These are phyloP conservation scores for Drosophila nikananu DNA, from an alignment of 1,140 invertebrate genomes.

Conservation along the genomic window DNA sequence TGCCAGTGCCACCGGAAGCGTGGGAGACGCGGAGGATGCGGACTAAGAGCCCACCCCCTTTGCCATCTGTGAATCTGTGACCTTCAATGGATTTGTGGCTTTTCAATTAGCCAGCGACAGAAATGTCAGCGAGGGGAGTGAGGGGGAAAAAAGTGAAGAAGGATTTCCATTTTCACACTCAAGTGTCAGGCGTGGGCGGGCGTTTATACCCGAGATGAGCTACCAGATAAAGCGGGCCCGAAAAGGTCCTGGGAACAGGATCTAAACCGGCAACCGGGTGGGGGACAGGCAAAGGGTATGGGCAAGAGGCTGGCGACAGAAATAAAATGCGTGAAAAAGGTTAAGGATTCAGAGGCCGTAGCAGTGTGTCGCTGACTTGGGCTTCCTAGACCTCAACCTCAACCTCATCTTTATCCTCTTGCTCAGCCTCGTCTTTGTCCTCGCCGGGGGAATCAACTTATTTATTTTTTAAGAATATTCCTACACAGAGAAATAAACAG, in stretches of 20 bases:
- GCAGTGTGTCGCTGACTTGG: background rate
- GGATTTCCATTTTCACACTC: conserved; percentile 41
- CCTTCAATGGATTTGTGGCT: conserved; percentile 36
- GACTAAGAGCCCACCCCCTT: background rate
- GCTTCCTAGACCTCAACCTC: background rate
- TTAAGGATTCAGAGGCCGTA: conserved; percentile 6
- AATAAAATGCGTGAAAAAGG: conserved; percentile 42
- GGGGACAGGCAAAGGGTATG: background rate
- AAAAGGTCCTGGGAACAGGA: conserved; percentile 11
- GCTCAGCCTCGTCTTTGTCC: background rate
- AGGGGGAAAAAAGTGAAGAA: conserved; percentile 13
- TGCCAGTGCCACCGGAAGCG: background rate
- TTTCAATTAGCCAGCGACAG: conserved; percentile 38
- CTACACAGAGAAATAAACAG: background rate
- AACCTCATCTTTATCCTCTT: too few relatives aligned
- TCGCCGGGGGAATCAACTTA: conserved; percentile 14
- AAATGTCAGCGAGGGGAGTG: conserved; percentile 9
- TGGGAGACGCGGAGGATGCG: background rate
- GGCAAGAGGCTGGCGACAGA: background rate
- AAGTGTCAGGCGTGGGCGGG: conserved; percentile 22
- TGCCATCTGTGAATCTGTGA: background rate
- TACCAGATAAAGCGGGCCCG: conserved; percentile 8
- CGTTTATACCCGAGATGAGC: conserved; percentile 11
- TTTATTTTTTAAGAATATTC: conserved; percentile 18
- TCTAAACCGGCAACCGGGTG: background rate